Percentiles rank a stretch among this genome's conserved stretches.
These are phyloP conservation scores for Gryllus bimaculatus DNA, from an alignment of 1,140 invertebrate species.

Conservation along the genomic window DNA sequence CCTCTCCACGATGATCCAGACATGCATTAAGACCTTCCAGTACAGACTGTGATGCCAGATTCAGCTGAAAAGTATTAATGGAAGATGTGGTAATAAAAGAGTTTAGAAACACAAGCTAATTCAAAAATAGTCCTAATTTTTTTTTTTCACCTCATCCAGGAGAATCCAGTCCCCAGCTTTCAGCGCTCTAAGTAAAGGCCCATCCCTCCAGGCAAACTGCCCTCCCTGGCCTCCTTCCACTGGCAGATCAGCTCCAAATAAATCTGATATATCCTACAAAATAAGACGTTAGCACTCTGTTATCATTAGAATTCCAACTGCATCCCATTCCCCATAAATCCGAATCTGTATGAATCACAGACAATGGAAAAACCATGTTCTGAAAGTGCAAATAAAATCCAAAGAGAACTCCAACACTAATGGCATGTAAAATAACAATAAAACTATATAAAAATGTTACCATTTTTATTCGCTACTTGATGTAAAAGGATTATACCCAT, in stretches of 20 bases:
- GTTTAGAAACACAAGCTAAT: not conserved
- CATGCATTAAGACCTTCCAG: slow-evolving; percentile 97
- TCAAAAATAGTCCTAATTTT: not conserved
- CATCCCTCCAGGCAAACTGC: slow-evolving; percentile 92
- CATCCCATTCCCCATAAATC: too few relatives aligned
- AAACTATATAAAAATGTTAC: too few relatives aligned
- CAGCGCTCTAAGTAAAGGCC: slow-evolving; percentile 85
- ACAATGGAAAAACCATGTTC: too few relatives aligned
- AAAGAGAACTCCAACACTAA: too few relatives aligned
- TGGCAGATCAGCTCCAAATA: slow-evolving; percentile 97
- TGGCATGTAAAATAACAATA: too few relatives aligned
- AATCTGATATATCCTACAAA: slow-evolving; percentile 83
- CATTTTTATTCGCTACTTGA: too few relatives aligned
- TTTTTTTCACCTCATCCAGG: slow-evolving; percentile 75
- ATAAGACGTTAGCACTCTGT: too few relatives aligned
- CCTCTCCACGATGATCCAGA: slow-evolving; percentile 92
- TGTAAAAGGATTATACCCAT: too few relatives aligned
- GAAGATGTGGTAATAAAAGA: too few relatives aligned
- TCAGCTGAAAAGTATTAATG: slow-evolving; percentile 48
- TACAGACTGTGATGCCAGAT: slow-evolving; percentile 96
- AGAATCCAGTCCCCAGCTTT: slow-evolving; percentile 92
- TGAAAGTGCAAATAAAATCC: too few relatives aligned
- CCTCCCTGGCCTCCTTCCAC: slow-evolving; percentile 76
- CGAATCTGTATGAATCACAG: too few relatives aligned
- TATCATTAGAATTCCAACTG: too few relatives aligned